Percentiles rank a stretch among this genome's conserved stretches.
phyloP scores from a whole-genome alignment of 92 coral and sea anemone genomes.

The Scolanthus callimorphus region DNA sequence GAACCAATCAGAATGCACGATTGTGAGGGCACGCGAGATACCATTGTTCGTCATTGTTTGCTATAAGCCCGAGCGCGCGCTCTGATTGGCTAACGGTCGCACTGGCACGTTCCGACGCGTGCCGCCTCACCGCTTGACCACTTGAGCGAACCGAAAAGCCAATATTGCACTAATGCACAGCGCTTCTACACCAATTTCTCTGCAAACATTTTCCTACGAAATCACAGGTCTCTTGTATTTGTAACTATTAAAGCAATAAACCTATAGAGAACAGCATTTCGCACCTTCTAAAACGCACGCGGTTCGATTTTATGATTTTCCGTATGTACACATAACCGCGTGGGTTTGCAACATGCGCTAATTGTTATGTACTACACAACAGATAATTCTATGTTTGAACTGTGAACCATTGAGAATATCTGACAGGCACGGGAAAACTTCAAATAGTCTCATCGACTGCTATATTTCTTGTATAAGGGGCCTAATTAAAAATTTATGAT shows the following conservation, averaged over 20 bases:
- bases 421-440: conserved; percentile 46
- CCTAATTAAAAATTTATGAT: no score
- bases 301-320: no score
- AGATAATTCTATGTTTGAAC: no score
- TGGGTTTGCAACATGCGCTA: no score
- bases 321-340: no score
- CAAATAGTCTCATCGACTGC: no score
- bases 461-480: no score
- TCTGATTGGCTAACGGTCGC: conserved; percentile 77
- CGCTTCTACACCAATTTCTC: conserved; percentile 69
- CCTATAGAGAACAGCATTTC: conserved; percentile 73
- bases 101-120: conserved; percentile 88
- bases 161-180: conserved; percentile 12
- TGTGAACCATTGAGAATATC: conserved; percentile 83
- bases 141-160: conserved; percentile 38
- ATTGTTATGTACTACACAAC: no score
- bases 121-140: conserved; percentile 50
- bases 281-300: no score
- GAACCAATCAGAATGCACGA: conserved; percentile 66
- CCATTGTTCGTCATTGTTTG: conserved; percentile 76
- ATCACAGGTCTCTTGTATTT: no score
- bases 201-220: no score
- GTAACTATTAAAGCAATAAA: conserved; percentile 68
- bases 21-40: conserved; percentile 91
- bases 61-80: conserved; percentile 44